Evolutionary conservation across 2,888 invertebrate species (phyloP).

Genomic region (Drosophila rellima): DNA sequence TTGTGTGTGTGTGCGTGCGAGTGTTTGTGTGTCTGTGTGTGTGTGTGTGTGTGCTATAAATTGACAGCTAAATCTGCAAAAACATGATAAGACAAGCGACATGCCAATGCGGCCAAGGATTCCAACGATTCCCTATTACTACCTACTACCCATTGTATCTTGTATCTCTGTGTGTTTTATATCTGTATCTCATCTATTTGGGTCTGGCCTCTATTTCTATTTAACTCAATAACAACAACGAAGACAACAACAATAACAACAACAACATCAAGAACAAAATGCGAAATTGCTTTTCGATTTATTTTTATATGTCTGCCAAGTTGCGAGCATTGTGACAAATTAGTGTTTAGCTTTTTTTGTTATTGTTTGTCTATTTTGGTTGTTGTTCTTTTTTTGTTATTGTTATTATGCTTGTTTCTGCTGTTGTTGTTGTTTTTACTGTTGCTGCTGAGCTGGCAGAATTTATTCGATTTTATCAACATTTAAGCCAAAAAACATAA

Average conservation of each 20-base stretch:
- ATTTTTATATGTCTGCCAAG: constrained; percentile 75
- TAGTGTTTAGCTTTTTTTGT: constrained; percentile 59
- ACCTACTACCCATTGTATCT: constrained; percentile 22
- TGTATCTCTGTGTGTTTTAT: constrained; percentile 53
- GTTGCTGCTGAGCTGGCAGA: constrained; percentile 39
- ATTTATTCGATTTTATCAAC: constrained; percentile 43
- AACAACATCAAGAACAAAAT: constrained; percentile 29
- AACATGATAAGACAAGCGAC: constrained; percentile 81
- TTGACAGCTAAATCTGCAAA: constrained; percentile 82
- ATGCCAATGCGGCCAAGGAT: constrained; percentile 79
- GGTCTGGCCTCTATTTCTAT: constrained; percentile 56
- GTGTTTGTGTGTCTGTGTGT: constrained; percentile 27
- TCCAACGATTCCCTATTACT: constrained; percentile 22
- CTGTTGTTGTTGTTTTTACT: constrained; percentile 17
- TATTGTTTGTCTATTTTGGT: constrained; percentile 25
- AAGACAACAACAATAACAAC: constrained; percentile 34
- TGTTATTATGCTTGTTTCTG: no score
- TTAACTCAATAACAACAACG: constrained; percentile 61
- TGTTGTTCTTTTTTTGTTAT: constrained; percentile 15
- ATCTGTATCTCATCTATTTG: constrained; percentile 65
- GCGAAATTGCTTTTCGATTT: constrained; percentile 81
- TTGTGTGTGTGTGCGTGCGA: constrained; percentile 8
- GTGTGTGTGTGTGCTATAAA: constrained; percentile 68
- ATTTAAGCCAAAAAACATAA: constrained; percentile 17
- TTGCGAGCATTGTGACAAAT: constrained; percentile 77